Evolutionary conservation across 1,140 invertebrate genomes (phyloP).

Genomic region (Octopus bimaculoides): DNA sequence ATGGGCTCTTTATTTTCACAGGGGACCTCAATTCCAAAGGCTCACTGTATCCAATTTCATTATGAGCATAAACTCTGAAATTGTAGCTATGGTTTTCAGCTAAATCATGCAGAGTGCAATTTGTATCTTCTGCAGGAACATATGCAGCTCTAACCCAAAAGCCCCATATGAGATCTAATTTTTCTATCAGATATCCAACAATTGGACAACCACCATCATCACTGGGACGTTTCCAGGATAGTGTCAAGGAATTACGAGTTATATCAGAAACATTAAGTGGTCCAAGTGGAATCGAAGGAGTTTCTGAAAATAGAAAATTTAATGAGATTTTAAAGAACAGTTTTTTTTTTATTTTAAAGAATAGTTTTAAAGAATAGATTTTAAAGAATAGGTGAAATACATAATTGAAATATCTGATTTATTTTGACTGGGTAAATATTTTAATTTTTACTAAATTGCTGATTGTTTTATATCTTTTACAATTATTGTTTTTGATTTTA

Average conservation of each 20-base stretch:
- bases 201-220: slow-evolving; percentile 48
- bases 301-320: slow-evolving; percentile 62
- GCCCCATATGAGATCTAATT: slow-evolving; percentile 66
- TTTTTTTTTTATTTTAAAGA: too few species aligned
- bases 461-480: too few species aligned
- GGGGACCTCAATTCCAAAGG: slow-evolving; percentile 78
- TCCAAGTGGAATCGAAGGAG: slow-evolving; percentile 86
- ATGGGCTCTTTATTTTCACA: slow-evolving; percentile 77
- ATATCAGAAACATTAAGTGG: slow-evolving; percentile 88
- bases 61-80: slow-evolving; percentile 94
- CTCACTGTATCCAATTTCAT: slow-evolving; percentile 92
- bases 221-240: slow-evolving; percentile 51
- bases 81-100: slow-evolving; percentile 94
- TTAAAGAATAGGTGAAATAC: too few species aligned
- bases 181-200: slow-evolving; percentile 54
- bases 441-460: too few species aligned
- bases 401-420: too few species aligned
- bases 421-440: too few species aligned
- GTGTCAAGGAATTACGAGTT: slow-evolving; percentile 88
- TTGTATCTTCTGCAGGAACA: slow-evolving; percentile 59
- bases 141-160: slow-evolving; percentile 82
- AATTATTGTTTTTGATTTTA: too few species aligned
- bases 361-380: too few species aligned
- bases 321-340: too few species aligned
- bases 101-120: slow-evolving; percentile 73